A percentile compares a stretch with the other conserved stretches of the same genome.
Conservation (phyloP, 2,888 invertebrate genomes). For the Hecatera dysodea region DNA sequence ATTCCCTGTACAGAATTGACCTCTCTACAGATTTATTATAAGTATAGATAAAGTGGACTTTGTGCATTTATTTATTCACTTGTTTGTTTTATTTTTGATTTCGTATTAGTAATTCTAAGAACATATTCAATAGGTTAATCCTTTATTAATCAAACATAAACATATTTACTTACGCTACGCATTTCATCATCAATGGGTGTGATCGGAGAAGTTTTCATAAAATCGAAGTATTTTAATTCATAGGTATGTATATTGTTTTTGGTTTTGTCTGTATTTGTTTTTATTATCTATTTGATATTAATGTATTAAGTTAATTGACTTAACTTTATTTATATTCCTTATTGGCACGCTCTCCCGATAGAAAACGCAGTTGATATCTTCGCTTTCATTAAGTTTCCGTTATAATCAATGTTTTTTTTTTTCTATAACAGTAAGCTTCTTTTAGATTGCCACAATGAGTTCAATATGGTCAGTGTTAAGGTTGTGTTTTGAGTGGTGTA, state of each 20-base stretch:
- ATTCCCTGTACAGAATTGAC: too few species aligned
- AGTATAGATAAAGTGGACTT: not conserved
- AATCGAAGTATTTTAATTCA: too few species aligned
- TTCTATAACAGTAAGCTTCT: not conserved
- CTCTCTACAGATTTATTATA: too few species aligned
- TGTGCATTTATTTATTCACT: not conserved
- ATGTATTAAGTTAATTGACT: not conserved
- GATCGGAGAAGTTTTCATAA: not conserved
- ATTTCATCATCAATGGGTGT: not conserved
- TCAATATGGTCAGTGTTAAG: slow-evolving; percentile 26
- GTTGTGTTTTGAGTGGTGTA: slow-evolving; percentile 45
- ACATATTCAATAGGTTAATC: not conserved
- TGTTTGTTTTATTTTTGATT: slow-evolving; percentile 5
- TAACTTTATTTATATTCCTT: slow-evolving; percentile 15
- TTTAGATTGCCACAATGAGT: slow-evolving; percentile 1
- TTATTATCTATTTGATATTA: not conserved
- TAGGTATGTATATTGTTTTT: too few species aligned
- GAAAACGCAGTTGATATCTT: slow-evolving; percentile 49
- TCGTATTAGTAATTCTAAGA: not conserved
- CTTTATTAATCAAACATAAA: not conserved
- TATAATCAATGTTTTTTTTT: slow-evolving; percentile 56
- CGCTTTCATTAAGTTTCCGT: slow-evolving; percentile 66
- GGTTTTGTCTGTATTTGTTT: too few species aligned
- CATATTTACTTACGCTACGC: not conserved
- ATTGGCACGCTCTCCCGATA: slow-evolving; percentile 40